Conservation (phyloP, 2,797 vertebrate genomes). For the Odontamblyopus lacepedii region DNA sequence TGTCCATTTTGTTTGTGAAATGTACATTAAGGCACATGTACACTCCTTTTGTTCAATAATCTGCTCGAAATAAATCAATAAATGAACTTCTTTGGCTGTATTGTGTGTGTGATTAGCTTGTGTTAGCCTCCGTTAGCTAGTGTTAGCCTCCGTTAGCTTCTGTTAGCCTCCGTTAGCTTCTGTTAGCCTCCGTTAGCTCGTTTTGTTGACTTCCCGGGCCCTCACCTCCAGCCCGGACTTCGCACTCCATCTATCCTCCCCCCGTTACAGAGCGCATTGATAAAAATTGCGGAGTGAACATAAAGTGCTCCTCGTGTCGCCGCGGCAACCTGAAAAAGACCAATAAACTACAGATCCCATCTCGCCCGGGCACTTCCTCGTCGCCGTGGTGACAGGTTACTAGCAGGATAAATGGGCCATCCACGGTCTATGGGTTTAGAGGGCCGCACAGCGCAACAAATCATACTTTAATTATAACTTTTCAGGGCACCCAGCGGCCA, state of each 20-base stretch:
- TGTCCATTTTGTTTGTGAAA: too few relatives aligned
- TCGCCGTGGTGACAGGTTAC: constrained; percentile 38
- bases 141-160: too few relatives aligned
- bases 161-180: neutral
- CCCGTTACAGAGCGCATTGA: neutral
- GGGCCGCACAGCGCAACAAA: constrained; percentile 55
- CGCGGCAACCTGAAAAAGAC: constrained; percentile 44
- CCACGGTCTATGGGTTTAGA: constrained; percentile 28
- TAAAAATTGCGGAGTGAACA: constrained; percentile 15
- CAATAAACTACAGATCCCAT: constrained; percentile 66
- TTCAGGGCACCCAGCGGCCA: constrained; percentile 19
- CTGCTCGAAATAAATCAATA: too few relatives aligned
- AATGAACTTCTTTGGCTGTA: too few relatives aligned
- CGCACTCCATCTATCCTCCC: neutral
- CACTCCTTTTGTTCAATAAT: too few relatives aligned
- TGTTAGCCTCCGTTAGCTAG: neutral
- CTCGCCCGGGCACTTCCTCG: constrained; percentile 42
- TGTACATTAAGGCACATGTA: too few relatives aligned
- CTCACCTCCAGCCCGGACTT: constrained; percentile 7
- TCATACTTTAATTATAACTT: constrained; percentile 67
- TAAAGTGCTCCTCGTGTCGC: constrained; percentile 15
- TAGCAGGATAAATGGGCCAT: constrained; percentile 42
- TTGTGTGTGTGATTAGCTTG: too few relatives aligned
- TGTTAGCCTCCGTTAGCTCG: too few relatives aligned
- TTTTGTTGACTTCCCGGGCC: constrained; percentile 31